Base-by-base conservation (phyloP, 2,113 vertebrate species). In the Theristicus caerulescens region DNA sequence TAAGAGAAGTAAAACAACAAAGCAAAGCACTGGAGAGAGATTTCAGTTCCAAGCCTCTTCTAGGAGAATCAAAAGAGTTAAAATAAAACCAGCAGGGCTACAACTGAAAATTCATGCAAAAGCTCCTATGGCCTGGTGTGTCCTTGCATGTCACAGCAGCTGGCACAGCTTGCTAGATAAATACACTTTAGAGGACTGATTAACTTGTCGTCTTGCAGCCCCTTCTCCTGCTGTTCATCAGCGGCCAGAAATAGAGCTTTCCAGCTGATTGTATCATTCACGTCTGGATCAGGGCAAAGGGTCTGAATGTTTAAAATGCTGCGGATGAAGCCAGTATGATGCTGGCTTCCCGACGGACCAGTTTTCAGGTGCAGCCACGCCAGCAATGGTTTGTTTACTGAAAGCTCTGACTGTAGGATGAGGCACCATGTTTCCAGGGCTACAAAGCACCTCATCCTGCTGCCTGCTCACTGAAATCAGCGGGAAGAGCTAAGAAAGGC, bases 171-270 rank as follows among this genome's bases (percentile, higher is more conserved):
- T 44, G 52, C 80, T 55, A 76, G 93, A 94, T 80, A 96, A 96
- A 96, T 55, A 91, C 85, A 88, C 76, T 96, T 92, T 18, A 69
- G 49, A 95, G 92, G 74, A 58, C 52, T 92, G 94, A 97, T 89
- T 88, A 90, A 96, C 86, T 84, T 57, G 58, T 36, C 20, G 21
- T 85, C 78, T 82, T 38, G 32, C 65, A 93, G 84, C 84, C 80
- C 86, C 70, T 90, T 94, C 79, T 78, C 94, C 93, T 58, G 70
- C 95, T 92, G 69, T 29, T 94, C 88, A 69, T 13, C 85, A 88
- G 57, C 2, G 1, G 44, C 64, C 79, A 72, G 82, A 76, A 88
- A 78, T 4, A 73, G 80, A 90, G 83, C 59, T 57, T 94, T 70
- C 86, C 95, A 94, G 71, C 80, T 65, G 86, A 82, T 61, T 57